Evolutionary conservation across 2,113 vertebrate genomes (phyloP).

Genomic region (Chloebia gouldiae): DNA sequence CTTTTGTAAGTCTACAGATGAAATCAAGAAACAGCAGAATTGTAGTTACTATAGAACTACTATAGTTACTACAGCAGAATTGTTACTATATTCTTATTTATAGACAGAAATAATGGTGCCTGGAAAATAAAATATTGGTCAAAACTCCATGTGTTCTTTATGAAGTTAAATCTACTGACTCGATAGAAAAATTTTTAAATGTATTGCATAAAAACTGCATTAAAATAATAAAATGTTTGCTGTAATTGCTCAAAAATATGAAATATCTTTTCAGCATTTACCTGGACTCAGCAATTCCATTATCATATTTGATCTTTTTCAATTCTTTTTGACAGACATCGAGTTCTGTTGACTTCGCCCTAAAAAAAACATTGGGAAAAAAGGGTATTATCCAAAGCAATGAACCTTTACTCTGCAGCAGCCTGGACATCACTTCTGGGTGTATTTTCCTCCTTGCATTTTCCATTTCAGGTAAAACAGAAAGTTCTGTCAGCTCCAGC

Average conservation of each 20-base stretch:
- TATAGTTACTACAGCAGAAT: not conserved
- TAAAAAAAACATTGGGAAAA: slow-evolving; percentile 23
- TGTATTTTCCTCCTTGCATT: not conserved
- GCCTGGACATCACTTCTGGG: not conserved
- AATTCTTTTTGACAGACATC: slow-evolving; percentile 75
- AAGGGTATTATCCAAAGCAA: not conserved
- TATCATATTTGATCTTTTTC: slow-evolving; percentile 74
- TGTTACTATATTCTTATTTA: not conserved
- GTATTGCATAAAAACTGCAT: not conserved
- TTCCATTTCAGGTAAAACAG: not conserved
- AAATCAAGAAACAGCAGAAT: not conserved
- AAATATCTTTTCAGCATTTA: slow-evolving; percentile 41
- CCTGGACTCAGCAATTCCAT: slow-evolving; percentile 76
- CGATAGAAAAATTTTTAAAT: rapidly evolving
- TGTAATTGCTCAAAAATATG: not conserved
- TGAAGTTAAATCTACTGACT: not conserved
- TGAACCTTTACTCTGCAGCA: not conserved
- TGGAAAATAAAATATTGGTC: not conserved
- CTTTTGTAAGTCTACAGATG: slow-evolving; percentile 76
- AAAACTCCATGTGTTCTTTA: not conserved
- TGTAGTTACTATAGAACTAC: too few relatives aligned
- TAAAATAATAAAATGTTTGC: not conserved
- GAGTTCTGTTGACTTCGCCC: slow-evolving; percentile 77
- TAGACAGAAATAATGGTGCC: not conserved
- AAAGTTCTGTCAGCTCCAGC: not conserved